A percentile compares a stretch with the other conserved stretches of the same genome.
phyloP scores from a whole-genome alignment of 2,113 vertebrate species.

The Silurus asotus region DNA sequence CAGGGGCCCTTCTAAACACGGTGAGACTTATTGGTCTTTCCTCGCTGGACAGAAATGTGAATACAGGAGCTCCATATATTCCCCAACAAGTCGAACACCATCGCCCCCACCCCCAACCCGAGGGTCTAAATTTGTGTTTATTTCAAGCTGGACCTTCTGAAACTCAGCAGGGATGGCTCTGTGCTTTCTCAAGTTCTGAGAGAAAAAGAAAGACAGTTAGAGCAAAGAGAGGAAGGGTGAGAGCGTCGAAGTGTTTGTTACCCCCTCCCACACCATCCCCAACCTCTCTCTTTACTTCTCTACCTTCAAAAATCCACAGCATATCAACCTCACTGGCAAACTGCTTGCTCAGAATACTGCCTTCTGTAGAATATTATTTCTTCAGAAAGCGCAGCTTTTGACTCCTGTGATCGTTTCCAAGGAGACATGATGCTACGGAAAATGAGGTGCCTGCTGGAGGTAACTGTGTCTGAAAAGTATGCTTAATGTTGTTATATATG shows the following conservation, averaged over 20 bases:
- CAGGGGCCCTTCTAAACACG: not conserved
- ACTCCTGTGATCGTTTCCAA: not conserved
- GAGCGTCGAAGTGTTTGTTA: slow-evolving; percentile 34
- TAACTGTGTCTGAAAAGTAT: slow-evolving; percentile 34
- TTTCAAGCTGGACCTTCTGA: slow-evolving; percentile 58
- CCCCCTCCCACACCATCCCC: slow-evolving; percentile 19
- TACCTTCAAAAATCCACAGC: slow-evolving; percentile 24
- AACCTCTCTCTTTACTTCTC: slow-evolving; percentile 15
- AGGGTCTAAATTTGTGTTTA: slow-evolving; percentile 54
- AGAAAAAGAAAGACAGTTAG: slow-evolving; percentile 54
- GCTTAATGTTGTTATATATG: slow-evolving; percentile 24
- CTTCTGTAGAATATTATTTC: not conserved
- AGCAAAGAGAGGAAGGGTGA: slow-evolving; percentile 19
- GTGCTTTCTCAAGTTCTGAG: slow-evolving; percentile 62
- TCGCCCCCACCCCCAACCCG: not conserved
- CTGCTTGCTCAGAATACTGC: not conserved
- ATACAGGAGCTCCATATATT: not conserved
- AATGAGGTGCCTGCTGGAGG: slow-evolving; percentile 40
- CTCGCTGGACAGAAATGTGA: slow-evolving; percentile 3
- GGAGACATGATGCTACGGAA: slow-evolving; percentile 29
- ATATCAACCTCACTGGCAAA: slow-evolving; percentile 1
- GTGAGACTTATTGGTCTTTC: not conserved
- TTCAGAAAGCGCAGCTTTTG: not conserved
- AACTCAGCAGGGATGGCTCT: slow-evolving; percentile 62
- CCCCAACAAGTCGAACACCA: not conserved